Evolutionary conservation across 2,888 invertebrate genomes (phyloP).

Genomic region (Branchinecta sandiegonensis): DNA sequence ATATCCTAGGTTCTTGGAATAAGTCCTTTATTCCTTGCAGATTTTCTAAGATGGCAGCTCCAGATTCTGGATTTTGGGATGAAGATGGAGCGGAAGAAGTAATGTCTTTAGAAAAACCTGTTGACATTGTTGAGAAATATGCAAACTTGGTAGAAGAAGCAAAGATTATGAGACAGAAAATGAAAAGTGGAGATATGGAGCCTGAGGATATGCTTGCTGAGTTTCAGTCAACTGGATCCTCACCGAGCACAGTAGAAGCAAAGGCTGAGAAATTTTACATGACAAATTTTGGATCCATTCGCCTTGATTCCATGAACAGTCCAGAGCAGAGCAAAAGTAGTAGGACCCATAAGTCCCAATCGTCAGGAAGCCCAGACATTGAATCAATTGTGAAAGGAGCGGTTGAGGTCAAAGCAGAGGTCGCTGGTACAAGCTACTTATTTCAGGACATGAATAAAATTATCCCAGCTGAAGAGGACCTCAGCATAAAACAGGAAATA

Average conservation of each 20-base stretch:
- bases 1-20: no score
- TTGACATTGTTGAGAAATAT: conserved; percentile 2
- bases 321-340: no score
- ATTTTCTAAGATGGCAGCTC: background rate
- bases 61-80: conserved; percentile 10
- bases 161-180: background rate
- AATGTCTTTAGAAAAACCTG: background rate
- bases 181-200: background rate
- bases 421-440: no score
- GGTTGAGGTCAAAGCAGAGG: no score
- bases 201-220: background rate
- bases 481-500: no score
- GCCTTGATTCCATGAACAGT: conserved; percentile 1
- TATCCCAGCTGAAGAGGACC: no score
- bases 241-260: no score
- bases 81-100: background rate
- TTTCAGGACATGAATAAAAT: no score
- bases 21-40: no score
- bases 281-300: conserved; percentile 18
- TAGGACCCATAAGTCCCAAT: no score
- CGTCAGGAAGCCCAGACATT: no score
- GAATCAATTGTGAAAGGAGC: no score
- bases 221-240: background rate
- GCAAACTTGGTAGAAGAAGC: background rate
- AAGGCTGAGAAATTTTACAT: conserved; percentile 16